phyloP scores from a whole-genome alignment of 2,797 vertebrate genomes.

The Sebastes goodei region DNA sequence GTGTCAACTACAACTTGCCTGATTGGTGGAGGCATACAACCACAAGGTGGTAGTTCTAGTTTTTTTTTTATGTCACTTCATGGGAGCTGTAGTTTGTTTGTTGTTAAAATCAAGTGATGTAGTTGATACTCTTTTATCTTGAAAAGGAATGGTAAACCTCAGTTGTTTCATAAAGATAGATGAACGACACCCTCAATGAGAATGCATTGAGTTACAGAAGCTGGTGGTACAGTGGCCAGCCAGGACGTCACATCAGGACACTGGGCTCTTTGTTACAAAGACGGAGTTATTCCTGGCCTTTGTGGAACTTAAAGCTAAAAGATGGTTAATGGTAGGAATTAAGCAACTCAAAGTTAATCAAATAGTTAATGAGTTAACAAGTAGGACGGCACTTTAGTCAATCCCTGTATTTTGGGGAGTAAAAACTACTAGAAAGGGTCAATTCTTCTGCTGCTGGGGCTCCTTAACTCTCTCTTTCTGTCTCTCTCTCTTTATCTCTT shows the following conservation, averaged over 20 bases:
- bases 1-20: background rate
- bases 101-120: background rate
- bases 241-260: background rate
- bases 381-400: background rate
- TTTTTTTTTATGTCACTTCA: background rate
- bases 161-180: background rate
- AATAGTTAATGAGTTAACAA: constrained; percentile 33
- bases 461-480: background rate
- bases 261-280: background rate
- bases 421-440: constrained; percentile 3
- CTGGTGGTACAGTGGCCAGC: background rate
- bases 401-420: background rate
- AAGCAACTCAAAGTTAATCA: constrained; percentile 28
- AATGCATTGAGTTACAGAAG: background rate
- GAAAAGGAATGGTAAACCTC: background rate
- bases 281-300: background rate
- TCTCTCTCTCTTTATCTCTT: background rate
- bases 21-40: background rate
- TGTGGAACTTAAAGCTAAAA: background rate
- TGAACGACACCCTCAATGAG: background rate
- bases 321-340: constrained; percentile 19
- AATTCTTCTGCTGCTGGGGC: background rate
- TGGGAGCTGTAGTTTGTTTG: background rate
- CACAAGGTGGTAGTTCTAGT: background rate
- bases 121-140: background rate